Conservation (phyloP, 2,888 invertebrate genomes). For the Dicranocentrus wangi region DNA sequence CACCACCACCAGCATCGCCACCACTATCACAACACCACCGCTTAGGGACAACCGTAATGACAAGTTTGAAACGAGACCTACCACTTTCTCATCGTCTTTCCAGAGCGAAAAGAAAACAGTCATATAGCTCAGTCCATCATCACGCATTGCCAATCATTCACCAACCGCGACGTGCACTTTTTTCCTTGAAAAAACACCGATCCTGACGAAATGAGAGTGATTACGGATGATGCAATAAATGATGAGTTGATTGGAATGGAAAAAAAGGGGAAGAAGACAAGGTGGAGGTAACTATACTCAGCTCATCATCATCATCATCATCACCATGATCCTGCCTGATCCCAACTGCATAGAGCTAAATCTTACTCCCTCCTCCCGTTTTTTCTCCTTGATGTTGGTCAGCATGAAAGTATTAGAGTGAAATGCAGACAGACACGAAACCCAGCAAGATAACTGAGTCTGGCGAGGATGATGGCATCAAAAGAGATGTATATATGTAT, state of each 20-base stretch:
- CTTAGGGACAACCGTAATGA: too few species aligned
- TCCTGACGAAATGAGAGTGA: conserved; percentile 8
- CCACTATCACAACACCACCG: too few species aligned
- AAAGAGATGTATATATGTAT: not conserved
- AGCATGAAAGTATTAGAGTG: conserved; percentile 1
- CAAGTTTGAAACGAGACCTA: too few species aligned
- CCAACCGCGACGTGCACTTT: too few species aligned
- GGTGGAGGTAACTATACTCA: not conserved
- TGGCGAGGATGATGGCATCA: not conserved
- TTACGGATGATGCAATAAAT: conserved; percentile 23
- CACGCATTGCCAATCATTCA: too few species aligned
- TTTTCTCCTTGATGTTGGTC: conserved; percentile 26
- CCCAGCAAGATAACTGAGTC: conserved; percentile 17
- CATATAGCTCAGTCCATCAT: too few species aligned
- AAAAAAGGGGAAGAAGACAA: conserved; percentile 5
- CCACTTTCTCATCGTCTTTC: too few species aligned
- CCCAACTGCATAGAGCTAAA: too few species aligned
- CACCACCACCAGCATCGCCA: too few species aligned
- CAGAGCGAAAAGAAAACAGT: too few species aligned
- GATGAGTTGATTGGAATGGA: conserved; percentile 14
- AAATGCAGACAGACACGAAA: conserved; percentile 26
- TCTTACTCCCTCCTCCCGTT: not conserved
- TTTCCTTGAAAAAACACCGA: not conserved
- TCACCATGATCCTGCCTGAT: too few species aligned
- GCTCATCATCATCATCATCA: not conserved